A percentile compares a stretch with the other conserved stretches of the same genome.
Evolutionary conservation across 2,797 vertebrate species (phyloP).

Genomic region (Limnodromus scolopaceus): DNA sequence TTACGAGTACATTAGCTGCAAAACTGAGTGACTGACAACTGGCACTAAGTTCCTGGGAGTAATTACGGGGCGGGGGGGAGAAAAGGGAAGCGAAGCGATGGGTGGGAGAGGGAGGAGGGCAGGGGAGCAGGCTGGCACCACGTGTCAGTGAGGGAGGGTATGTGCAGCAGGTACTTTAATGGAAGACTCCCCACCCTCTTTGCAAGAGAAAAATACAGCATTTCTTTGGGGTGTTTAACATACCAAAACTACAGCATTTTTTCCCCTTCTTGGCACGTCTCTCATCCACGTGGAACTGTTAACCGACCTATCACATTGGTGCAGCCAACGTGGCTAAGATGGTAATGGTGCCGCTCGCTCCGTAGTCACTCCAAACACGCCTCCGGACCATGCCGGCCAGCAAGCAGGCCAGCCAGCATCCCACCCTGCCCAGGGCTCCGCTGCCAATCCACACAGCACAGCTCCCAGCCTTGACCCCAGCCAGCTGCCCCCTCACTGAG

Average conservation of each 20-base stretch:
- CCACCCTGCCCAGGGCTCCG: too few relatives aligned
- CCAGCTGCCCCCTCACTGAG: not conserved
- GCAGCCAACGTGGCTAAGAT: not conserved
- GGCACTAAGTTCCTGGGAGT: not conserved
- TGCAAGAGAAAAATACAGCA: not conserved
- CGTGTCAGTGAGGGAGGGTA: rapidly evolving
- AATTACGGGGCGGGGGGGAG: rapidly evolving
- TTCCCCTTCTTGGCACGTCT: not conserved
- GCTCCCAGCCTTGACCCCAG: not conserved
- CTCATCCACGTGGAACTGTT: not conserved
- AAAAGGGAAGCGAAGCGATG: not conserved
- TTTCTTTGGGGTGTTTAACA: not conserved
- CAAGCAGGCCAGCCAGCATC: not conserved
- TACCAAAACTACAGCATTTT: not conserved
- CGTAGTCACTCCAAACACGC: rapidly evolving
- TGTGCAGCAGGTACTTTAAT: not conserved
- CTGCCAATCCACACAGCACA: not conserved
- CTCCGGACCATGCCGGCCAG: not conserved
- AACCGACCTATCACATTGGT: rapidly evolving
- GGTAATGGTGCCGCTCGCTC: not conserved
- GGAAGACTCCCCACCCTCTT: not conserved
- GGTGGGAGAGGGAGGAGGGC: not conserved
- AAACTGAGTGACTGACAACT: not conserved
- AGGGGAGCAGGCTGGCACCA: not conserved
- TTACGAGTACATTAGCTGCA: not conserved